phyloP scores from a whole-genome alignment of 2,888 invertebrate species.

The Sphaerophoria taeniata region DNA sequence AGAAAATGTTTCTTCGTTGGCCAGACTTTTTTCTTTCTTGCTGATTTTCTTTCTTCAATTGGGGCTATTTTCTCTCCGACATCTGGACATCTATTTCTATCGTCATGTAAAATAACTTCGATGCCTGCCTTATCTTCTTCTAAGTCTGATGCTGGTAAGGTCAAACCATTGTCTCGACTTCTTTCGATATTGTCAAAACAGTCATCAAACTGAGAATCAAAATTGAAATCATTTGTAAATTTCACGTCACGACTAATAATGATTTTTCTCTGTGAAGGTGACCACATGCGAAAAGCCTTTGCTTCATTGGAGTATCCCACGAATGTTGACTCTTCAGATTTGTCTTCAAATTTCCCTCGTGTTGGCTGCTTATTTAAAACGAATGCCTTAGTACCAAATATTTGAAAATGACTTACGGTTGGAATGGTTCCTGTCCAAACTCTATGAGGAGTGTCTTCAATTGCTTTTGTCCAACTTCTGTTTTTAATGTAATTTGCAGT shows the following conservation, averaged over 20 bases:
- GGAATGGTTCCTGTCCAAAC: conserved; percentile 16
- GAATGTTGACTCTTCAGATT: conserved; percentile 21
- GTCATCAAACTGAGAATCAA: not conserved
- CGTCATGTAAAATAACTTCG: not conserved
- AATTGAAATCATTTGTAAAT: not conserved
- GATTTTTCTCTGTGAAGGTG: conserved; percentile 27
- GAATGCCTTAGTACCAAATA: conserved; percentile 27
- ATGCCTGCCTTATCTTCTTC: not conserved
- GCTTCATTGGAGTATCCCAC: conserved; percentile 23
- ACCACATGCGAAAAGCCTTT: conserved; percentile 38
- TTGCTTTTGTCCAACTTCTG: conserved; percentile 23
- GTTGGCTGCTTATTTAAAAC: conserved; percentile 27
- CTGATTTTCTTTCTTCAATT: not conserved
- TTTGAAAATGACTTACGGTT: conserved; percentile 25
- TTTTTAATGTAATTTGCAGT: conserved; percentile 42
- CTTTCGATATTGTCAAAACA: conserved; percentile 6
- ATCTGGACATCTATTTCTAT: too few species aligned
- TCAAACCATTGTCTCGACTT: not conserved
- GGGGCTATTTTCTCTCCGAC: not conserved
- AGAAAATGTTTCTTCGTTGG: conserved; percentile 6
- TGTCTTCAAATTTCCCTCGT: conserved; percentile 21
- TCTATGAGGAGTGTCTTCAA: conserved; percentile 20
- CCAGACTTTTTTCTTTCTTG: not conserved
- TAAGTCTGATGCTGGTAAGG: not conserved
- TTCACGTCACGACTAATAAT: conserved; percentile 13